Percentiles rank a stretch among this genome's conserved stretches.
phyloP scores from a whole-genome alignment of 2,888 invertebrate genomes.

The Eueremaeus valkanovi region DNA sequence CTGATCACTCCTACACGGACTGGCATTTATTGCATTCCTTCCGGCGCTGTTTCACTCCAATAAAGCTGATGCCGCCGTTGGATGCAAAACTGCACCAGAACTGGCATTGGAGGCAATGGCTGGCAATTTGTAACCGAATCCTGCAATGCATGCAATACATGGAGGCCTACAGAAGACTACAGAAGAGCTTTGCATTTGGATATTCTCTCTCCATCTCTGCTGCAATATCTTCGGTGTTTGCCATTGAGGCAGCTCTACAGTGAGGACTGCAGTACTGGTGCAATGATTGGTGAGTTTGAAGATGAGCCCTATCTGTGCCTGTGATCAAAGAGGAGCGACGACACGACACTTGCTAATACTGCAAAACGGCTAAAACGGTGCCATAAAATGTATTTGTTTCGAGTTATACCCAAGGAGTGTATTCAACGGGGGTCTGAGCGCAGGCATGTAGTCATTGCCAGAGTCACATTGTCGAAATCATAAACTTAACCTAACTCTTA shows the following conservation, averaged over 20 bases:
- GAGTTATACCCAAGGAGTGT: constrained; percentile 25
- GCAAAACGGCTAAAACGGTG: constrained; percentile 33
- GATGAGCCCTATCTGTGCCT: constrained; percentile 14
- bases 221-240: neutral
- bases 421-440: constrained; percentile 20
- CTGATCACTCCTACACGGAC: constrained; percentile 1
- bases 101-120: neutral
- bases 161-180: neutral
- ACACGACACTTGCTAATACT: constrained; percentile 24
- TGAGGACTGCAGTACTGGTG: too few species aligned
- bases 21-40: constrained; percentile 35
- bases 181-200: neutral
- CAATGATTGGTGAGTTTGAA: neutral
- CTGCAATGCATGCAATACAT: neutral
- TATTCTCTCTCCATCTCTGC: too few species aligned
- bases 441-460: neutral
- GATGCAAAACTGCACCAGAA: neutral
- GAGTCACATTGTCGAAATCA: constrained; percentile 13
- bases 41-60: constrained; percentile 34
- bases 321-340: constrained; percentile 30
- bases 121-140: constrained; percentile 18
- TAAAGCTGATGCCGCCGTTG: constrained; percentile 16
- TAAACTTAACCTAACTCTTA: constrained; percentile 30
- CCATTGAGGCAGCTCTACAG: too few species aligned
- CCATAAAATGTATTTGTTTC: constrained; percentile 32